These are phyloP conservation scores for Leucophenga varia DNA, from an alignment of 1,140 invertebrate species.

Conservation along the genomic window DNA sequence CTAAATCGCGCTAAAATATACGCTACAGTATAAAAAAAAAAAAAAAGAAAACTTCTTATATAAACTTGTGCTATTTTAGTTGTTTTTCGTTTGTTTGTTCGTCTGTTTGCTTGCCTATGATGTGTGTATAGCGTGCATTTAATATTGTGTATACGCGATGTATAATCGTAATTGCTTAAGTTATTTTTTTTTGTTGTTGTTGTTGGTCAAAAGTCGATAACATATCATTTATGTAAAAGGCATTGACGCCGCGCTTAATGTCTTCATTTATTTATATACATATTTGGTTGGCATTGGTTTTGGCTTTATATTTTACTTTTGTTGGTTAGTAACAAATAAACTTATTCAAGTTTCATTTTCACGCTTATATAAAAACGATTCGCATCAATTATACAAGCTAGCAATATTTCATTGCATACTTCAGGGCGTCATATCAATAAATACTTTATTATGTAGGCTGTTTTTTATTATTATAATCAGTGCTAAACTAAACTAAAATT, in stretches of 20 bases:
- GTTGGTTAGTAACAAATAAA: too few species aligned
- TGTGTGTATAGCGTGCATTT: slow-evolving; percentile 13
- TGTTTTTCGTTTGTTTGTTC: slow-evolving; percentile 2
- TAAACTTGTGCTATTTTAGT: not conserved
- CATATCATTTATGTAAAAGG: slow-evolving; percentile 54
- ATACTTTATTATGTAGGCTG: too few species aligned
- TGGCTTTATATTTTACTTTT: too few species aligned
- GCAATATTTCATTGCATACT: too few species aligned
- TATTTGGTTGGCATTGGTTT: too few species aligned
- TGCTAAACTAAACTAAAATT: too few species aligned
- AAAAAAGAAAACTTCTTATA: not conserved
- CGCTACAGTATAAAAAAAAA: slow-evolving; percentile 22
- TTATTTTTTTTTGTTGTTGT: slow-evolving; percentile 2
- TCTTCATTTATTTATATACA: slow-evolving; percentile 54
- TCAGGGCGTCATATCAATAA: too few species aligned
- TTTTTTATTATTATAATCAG: too few species aligned
- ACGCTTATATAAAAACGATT: too few species aligned
- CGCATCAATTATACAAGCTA: too few species aligned
- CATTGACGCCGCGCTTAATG: slow-evolving; percentile 50
- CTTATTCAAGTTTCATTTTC: too few species aligned
- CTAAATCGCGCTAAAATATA: slow-evolving; percentile 48
- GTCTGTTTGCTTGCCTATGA: slow-evolving; percentile 30
- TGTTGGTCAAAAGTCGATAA: slow-evolving; percentile 40
- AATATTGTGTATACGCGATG: slow-evolving; percentile 3
- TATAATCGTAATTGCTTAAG: slow-evolving; percentile 23